Percentiles rank a stretch among this genome's conserved stretches.
These are phyloP conservation scores for Herpetotheres cachinnans DNA, from an alignment of 2,113 vertebrate genomes.

Conservation along the genomic window DNA sequence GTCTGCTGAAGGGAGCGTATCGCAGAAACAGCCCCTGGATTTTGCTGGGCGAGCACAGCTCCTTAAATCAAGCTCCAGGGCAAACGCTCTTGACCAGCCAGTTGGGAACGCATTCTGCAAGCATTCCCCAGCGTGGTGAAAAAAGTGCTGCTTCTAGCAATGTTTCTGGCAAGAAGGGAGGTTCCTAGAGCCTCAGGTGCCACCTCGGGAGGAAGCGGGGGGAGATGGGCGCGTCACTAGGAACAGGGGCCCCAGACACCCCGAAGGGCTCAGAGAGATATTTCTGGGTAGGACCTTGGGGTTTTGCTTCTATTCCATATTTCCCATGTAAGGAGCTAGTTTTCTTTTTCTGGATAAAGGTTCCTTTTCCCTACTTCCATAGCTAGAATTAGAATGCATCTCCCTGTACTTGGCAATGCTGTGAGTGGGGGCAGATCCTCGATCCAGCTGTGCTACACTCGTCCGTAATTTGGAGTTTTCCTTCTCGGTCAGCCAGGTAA, in stretches of 20 bases:
- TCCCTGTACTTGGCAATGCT: background rate
- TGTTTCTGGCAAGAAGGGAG: background rate
- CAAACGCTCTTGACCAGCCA: fast-evolving
- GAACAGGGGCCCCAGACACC: background rate
- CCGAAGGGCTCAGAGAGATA: background rate
- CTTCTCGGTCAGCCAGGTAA: background rate
- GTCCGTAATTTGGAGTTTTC: background rate
- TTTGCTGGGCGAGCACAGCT: background rate
- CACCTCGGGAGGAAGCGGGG: background rate
- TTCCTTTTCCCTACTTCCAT: background rate
- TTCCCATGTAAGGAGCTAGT: background rate
- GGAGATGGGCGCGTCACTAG: background rate
- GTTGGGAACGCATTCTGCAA: background rate
- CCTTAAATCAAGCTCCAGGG: background rate
- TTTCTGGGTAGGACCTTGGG: background rate
- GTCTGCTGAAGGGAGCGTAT: background rate
- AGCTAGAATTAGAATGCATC: background rate
- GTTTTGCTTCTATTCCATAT: background rate
- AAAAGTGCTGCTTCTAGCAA: background rate
- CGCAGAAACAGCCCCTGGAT: background rate
- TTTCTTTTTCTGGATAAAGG: background rate
- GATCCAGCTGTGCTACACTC: background rate
- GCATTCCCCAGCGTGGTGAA: background rate
- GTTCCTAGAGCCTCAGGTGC: background rate
- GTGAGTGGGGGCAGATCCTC: background rate